Evolutionary conservation across 2,888 invertebrate species (phyloP).

Genomic region (Latrodectus hesperus): DNA sequence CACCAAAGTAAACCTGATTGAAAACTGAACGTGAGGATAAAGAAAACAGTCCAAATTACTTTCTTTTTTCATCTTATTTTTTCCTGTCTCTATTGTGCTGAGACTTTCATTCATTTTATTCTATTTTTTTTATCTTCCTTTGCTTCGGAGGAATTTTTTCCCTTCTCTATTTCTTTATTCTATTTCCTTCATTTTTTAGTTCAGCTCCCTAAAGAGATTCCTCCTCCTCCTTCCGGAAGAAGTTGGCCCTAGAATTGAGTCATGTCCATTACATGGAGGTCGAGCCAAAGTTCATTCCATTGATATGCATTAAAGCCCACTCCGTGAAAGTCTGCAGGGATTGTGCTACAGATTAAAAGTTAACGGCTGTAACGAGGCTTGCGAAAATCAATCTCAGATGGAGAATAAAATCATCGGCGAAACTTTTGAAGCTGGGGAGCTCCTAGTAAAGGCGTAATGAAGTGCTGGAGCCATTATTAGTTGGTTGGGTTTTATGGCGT

Average conservation of each 20-base stretch:
- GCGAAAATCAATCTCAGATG: constrained; percentile 68
- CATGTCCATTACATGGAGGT: constrained; percentile 68
- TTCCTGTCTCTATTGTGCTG: constrained; percentile 18
- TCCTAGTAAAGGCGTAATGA: constrained; percentile 64
- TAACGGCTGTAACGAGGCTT: constrained; percentile 69
- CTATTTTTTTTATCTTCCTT: constrained; percentile 57
- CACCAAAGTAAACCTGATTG: constrained; percentile 68
- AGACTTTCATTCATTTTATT: constrained; percentile 54
- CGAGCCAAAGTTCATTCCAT: constrained; percentile 68
- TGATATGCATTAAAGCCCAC: constrained; percentile 70
- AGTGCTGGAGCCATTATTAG: no score
- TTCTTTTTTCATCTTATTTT: constrained; percentile 68
- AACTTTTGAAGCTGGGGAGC: constrained; percentile 69
- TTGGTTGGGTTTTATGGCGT: no score
- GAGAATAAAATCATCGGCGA: constrained; percentile 69
- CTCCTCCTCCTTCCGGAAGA: constrained; percentile 34
- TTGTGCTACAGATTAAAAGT: constrained; percentile 69
- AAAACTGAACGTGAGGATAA: constrained; percentile 69
- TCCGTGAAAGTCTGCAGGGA: constrained; percentile 63
- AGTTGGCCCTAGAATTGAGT: constrained; percentile 63
- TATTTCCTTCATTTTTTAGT: constrained; percentile 7
- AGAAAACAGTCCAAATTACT: constrained; percentile 70
- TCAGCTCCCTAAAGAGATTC: constrained; percentile 23
- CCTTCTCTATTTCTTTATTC: no score
- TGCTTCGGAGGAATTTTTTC: no score